phyloP scores from a whole-genome alignment of 2,797 vertebrate genomes.

The Anableps anableps region DNA sequence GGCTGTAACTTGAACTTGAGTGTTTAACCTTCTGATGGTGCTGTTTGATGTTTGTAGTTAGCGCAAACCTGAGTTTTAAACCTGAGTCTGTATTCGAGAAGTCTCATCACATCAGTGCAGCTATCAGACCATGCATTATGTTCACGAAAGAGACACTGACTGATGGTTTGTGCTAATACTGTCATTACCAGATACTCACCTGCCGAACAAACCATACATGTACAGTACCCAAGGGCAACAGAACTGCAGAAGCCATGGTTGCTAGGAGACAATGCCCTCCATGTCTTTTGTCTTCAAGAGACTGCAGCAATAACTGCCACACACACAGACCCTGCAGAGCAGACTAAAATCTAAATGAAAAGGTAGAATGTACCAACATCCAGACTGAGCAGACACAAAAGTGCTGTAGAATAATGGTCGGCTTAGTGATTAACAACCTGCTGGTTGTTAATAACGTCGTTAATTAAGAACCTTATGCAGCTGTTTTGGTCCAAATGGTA shows the following conservation, averaged over 20 bases:
- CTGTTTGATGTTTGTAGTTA: too few relatives aligned
- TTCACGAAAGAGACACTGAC: background rate
- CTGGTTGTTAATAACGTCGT: too few relatives aligned
- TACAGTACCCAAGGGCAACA: background rate
- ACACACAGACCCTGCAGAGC: background rate
- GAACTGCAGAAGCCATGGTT: background rate
- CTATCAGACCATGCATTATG: background rate
- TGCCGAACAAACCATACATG: background rate
- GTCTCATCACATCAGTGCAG: too few relatives aligned
- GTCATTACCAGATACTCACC: background rate
- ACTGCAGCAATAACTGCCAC: background rate
- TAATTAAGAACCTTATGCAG: background rate
- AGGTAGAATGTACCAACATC: background rate
- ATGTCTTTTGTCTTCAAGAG: background rate
- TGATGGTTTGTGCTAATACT: too few relatives aligned
- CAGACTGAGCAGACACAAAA: background rate
- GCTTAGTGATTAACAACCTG: too few relatives aligned
- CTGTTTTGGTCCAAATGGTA: background rate
- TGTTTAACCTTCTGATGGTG: too few relatives aligned
- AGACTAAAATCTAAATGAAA: background rate
- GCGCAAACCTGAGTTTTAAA: too few relatives aligned
- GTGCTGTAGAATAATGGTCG: background rate
- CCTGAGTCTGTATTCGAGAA: too few relatives aligned
- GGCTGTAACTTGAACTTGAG: too few relatives aligned
- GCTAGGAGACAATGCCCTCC: background rate